These are phyloP conservation scores for Amphipyra berbera DNA, from an alignment of 2,888 invertebrate genomes.

Conservation along the genomic window DNA sequence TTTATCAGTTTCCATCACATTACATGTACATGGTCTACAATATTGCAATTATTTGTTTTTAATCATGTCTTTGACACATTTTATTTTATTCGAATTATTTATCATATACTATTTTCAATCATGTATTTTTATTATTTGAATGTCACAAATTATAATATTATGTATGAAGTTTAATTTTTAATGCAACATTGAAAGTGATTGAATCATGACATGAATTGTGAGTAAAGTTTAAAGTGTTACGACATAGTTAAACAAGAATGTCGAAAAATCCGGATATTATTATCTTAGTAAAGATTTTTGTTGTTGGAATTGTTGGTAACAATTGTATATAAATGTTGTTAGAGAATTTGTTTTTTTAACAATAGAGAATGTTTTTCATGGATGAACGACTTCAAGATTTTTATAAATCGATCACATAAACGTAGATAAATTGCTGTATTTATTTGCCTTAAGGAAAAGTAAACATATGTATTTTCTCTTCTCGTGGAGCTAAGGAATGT, in stretches of 20 bases:
- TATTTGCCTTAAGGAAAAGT: too few species aligned
- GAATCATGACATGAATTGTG: slow-evolving; percentile 77
- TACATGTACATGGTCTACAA: slow-evolving; percentile 48
- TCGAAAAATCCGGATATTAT: slow-evolving; percentile 67
- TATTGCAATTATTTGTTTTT: slow-evolving; percentile 49
- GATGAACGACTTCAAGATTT: too few species aligned
- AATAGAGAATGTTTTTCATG: slow-evolving; percentile 7
- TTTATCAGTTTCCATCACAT: slow-evolving; percentile 55
- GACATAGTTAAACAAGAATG: slow-evolving; percentile 60
- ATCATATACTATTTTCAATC: slow-evolving; percentile 67
- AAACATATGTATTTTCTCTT: too few species aligned
- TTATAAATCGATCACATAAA: too few species aligned
- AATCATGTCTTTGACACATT: slow-evolving; percentile 61
- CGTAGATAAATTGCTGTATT: too few species aligned
- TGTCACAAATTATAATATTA: slow-evolving; percentile 73
- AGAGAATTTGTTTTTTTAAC: slow-evolving; percentile 47
- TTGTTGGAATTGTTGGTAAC: slow-evolving; percentile 70
- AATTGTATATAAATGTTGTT: slow-evolving; percentile 63
- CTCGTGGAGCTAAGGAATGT: too few species aligned
- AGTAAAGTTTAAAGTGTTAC: slow-evolving; percentile 68
- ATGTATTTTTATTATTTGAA: slow-evolving; percentile 69
- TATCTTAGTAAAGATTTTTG: slow-evolving; percentile 70
- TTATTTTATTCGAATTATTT: slow-evolving; percentile 65
- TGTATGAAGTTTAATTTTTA: slow-evolving; percentile 60
- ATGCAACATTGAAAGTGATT: slow-evolving; percentile 64